Percentiles rank a stretch among this genome's conserved stretches.
These are phyloP conservation scores for Carcina quercana DNA, from an alignment of 2,888 invertebrate species.

Conservation along the genomic window DNA sequence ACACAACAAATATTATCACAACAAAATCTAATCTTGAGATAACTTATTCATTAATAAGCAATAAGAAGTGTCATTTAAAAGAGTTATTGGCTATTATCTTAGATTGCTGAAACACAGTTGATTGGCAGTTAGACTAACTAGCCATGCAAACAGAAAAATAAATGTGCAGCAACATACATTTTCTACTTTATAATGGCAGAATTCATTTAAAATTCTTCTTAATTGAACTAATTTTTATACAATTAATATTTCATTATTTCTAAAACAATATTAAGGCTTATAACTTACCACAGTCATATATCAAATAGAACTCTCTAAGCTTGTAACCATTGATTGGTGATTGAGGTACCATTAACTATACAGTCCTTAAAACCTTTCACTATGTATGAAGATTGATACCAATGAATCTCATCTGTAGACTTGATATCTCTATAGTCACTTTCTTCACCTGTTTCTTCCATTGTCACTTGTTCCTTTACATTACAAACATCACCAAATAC, in stretches of 20 bases:
- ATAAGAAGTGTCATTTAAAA: too few species aligned
- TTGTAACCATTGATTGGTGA: constrained; percentile 65
- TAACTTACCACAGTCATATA: too few species aligned
- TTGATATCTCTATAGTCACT: constrained; percentile 52
- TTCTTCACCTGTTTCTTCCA: constrained; percentile 22
- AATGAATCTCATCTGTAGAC: constrained; percentile 42
- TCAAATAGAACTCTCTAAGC: constrained; percentile 15
- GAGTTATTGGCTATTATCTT: too few species aligned
- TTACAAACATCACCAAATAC: constrained; percentile 52
- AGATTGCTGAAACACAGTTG: too few species aligned
- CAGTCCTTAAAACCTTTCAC: constrained; percentile 76
- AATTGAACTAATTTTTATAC: neutral
- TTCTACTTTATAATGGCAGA: too few species aligned
- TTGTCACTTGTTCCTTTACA: constrained; percentile 25
- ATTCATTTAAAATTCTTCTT: neutral
- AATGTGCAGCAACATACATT: too few species aligned
- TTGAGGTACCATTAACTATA: constrained; percentile 68
- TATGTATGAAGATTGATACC: constrained; percentile 71
- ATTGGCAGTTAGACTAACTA: too few species aligned
- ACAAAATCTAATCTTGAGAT: too few species aligned
- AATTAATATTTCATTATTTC: neutral
- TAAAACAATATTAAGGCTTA: too few species aligned
- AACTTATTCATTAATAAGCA: too few species aligned
- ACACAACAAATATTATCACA: too few species aligned
- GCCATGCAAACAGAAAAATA: too few species aligned